Conservation (phyloP, 2,888 invertebrate genomes). For the Phymatocera aterrima region DNA sequence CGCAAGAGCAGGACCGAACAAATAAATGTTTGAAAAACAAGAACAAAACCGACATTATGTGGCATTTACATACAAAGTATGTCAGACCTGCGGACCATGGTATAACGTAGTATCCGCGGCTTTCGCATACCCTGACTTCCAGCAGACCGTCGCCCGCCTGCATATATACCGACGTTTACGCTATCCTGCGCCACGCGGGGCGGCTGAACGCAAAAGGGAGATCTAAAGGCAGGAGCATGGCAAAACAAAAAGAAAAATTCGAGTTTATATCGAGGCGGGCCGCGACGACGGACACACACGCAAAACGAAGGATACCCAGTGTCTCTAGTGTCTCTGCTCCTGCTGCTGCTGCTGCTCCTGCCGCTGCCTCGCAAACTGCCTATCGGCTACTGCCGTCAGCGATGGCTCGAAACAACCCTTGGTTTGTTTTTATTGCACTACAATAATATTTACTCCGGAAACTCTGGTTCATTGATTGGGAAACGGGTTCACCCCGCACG, state of each 20-base stretch:
- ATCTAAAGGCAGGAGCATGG: conserved; percentile 64
- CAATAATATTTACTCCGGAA: background rate
- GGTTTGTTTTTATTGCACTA: background rate
- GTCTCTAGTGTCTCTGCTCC: conserved; percentile 55
- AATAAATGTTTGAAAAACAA: conserved; percentile 73
- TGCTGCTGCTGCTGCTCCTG: conserved; percentile 44
- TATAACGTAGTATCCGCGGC: conserved; percentile 72
- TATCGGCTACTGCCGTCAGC: conserved; percentile 60
- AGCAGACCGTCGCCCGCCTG: conserved; percentile 48
- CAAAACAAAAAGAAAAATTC: conserved; percentile 69
- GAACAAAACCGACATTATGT: conserved; percentile 74
- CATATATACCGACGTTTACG: conserved; percentile 61
- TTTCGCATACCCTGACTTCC: conserved; percentile 66
- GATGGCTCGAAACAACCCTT: conserved; percentile 57
- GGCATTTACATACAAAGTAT: conserved; percentile 75
- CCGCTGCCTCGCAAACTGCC: conserved; percentile 61
- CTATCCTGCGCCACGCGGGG: conserved; percentile 70
- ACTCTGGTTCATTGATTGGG: background rate
- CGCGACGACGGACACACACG: conserved; percentile 55
- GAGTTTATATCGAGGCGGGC: conserved; percentile 67
- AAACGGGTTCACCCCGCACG: background rate
- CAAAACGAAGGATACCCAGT: conserved; percentile 62
- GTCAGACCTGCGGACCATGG: conserved; percentile 71
- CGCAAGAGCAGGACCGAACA: conserved; percentile 58
- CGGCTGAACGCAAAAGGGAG: conserved; percentile 71